These are phyloP conservation scores for Isotomurus palustris DNA, from an alignment of 2,888 invertebrate genomes.

Conservation along the genomic window DNA sequence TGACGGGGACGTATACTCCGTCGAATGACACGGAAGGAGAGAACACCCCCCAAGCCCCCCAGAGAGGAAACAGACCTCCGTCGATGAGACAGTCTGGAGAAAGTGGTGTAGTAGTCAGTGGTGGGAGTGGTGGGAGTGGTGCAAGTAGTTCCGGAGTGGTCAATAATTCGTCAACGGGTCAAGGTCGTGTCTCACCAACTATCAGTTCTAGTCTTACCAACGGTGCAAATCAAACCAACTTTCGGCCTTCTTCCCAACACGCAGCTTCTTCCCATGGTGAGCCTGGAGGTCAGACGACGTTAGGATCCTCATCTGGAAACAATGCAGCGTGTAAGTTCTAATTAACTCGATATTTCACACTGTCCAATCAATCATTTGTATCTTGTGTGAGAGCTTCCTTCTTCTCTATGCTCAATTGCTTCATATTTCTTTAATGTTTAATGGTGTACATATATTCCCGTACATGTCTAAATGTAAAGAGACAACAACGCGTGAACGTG, in stretches of 20 bases:
- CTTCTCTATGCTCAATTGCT: too few relatives aligned
- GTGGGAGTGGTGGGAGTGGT: slow-evolving; percentile 6
- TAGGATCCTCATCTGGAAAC: too few relatives aligned
- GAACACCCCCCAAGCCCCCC: slow-evolving; percentile 11
- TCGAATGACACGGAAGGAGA: slow-evolving; percentile 5
- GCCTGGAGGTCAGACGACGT: too few relatives aligned
- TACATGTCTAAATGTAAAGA: too few relatives aligned
- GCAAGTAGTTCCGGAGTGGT: background rate
- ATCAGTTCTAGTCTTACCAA: slow-evolving; percentile 19
- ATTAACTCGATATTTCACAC: too few relatives aligned
- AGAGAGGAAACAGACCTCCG: background rate
- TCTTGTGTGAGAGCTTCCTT: too few relatives aligned
- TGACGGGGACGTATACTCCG: background rate
- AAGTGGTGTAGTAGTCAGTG: slow-evolving; percentile 3
- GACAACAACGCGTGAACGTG: too few relatives aligned
- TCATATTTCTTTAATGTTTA: too few relatives aligned
- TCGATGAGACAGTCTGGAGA: slow-evolving; percentile 1
- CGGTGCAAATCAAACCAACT: slow-evolving; percentile 2
- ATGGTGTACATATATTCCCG: too few relatives aligned
- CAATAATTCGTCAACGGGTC: background rate
- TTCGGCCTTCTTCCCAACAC: slow-evolving; percentile 2
- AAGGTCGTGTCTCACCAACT: slow-evolving; percentile 11
- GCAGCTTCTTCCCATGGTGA: too few relatives aligned
- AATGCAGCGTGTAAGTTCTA: too few relatives aligned
- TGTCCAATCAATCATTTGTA: too few relatives aligned